These are phyloP conservation scores for Bombus fervidus DNA, from an alignment of 1,140 invertebrate species.

Conservation along the genomic window DNA sequence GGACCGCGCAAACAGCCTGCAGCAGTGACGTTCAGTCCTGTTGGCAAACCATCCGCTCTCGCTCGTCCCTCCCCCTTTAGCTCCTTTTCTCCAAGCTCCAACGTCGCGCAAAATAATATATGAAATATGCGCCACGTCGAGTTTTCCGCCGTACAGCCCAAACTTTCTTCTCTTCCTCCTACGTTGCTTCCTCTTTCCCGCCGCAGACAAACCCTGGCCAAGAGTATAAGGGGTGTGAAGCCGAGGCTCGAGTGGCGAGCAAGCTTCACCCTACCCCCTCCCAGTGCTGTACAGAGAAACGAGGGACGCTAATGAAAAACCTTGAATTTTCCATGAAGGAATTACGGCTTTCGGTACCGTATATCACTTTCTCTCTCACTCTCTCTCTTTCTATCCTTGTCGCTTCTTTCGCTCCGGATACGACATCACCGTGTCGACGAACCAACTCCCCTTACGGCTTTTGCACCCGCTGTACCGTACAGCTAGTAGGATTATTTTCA, in stretches of 20 bases:
- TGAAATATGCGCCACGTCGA: constrained; percentile 80
- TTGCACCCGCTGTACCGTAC: constrained; percentile 12
- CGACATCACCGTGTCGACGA: neutral
- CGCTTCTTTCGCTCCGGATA: neutral
- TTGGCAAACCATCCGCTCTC: constrained; percentile 48
- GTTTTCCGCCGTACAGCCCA: constrained; percentile 63
- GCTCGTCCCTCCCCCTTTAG: neutral
- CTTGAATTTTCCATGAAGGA: constrained; percentile 82
- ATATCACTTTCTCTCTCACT: neutral
- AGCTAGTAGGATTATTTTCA: constrained; percentile 49
- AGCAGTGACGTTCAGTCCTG: constrained; percentile 62
- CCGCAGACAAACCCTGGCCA: neutral
- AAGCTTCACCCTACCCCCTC: neutral
- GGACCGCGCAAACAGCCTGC: constrained; percentile 77
- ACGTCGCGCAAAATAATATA: constrained; percentile 81
- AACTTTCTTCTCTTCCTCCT: constrained; percentile 60
- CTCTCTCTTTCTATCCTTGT: neutral
- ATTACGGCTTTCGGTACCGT: constrained; percentile 68
- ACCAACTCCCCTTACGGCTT: neutral
- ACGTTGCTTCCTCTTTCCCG: neutral
- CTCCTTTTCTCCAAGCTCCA: constrained; percentile 52
- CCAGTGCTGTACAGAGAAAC: constrained; percentile 27
- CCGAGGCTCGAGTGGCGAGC: constrained; percentile 43
- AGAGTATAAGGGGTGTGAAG: constrained; percentile 38
- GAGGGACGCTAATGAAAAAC: constrained; percentile 80